phyloP scores from a whole-genome alignment of 1,140 invertebrate species.

The Homarus americanus region DNA sequence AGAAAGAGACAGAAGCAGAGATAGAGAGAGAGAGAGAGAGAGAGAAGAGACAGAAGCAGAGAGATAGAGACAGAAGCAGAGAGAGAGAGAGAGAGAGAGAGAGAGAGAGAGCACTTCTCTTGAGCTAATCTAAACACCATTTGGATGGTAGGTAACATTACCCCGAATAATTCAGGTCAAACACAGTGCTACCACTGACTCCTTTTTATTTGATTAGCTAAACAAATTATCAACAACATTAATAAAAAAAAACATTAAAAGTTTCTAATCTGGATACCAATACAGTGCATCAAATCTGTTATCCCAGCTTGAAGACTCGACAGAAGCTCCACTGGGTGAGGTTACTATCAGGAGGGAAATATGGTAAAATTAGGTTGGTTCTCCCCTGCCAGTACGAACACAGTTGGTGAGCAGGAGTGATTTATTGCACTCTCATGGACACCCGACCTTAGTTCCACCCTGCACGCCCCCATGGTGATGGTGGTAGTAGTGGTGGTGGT shows the following conservation, averaged over 20 bases:
- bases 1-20: too few relatives aligned
- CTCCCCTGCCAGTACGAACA: slow-evolving; percentile 37
- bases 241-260: too few relatives aligned
- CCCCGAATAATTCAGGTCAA: neutral
- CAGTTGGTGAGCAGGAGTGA: slow-evolving; percentile 56
- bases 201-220: neutral
- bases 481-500: neutral
- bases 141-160: neutral
- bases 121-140: slow-evolving; percentile 1
- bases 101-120: neutral
- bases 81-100: too few relatives aligned
- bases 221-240: too few relatives aligned
- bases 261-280: too few relatives aligned
- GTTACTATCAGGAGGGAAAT: slow-evolving; percentile 28
- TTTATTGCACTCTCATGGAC: slow-evolving; percentile 54
- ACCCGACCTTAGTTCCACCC: slow-evolving; percentile 37
- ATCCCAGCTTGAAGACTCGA: too few relatives aligned
- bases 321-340: neutral
- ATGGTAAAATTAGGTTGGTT: slow-evolving; percentile 45
- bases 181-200: neutral
- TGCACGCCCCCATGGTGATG: neutral
- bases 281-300: too few relatives aligned
- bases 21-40: too few relatives aligned
- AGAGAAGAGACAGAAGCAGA: too few relatives aligned
- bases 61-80: too few relatives aligned